phyloP scores from a whole-genome alignment of 2,113 vertebrate species.

The Chloroceryle aenea region DNA sequence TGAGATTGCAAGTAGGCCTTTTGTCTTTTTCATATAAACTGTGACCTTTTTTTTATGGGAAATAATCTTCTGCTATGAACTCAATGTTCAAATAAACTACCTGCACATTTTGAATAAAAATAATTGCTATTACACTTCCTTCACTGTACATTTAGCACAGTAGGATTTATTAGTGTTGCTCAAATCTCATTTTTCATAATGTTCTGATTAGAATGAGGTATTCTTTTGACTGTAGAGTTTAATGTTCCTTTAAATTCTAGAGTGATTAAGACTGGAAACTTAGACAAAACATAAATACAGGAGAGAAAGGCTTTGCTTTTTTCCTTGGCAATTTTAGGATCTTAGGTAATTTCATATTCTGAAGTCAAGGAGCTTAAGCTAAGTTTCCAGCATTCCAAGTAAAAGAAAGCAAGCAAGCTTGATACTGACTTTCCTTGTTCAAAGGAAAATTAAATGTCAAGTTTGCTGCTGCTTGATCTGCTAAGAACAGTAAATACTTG shows the following conservation, averaged over 20 bases:
- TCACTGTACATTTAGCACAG: neutral
- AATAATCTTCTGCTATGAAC: neutral
- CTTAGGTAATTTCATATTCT: neutral
- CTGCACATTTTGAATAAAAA: neutral
- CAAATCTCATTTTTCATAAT: neutral
- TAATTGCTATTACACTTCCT: neutral
- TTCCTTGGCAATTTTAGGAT: neutral
- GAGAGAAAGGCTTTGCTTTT: fast-evolving
- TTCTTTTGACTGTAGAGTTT: neutral
- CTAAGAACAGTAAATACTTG: neutral
- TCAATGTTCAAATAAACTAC: neutral
- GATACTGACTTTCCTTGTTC: neutral
- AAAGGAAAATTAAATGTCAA: neutral
- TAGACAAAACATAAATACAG: neutral
- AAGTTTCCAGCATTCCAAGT: neutral
- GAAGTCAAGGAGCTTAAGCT: neutral
- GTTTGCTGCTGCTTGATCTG: neutral
- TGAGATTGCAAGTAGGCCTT: neutral
- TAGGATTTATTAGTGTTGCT: neutral
- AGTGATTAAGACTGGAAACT: neutral
- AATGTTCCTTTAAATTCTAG: neutral
- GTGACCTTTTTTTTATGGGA: neutral
- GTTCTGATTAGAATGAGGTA: neutral
- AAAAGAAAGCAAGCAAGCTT: neutral
- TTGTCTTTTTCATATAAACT: neutral